Base-by-base conservation (phyloP, 1,140 invertebrate genomes). In the Cydia amplana region DNA sequence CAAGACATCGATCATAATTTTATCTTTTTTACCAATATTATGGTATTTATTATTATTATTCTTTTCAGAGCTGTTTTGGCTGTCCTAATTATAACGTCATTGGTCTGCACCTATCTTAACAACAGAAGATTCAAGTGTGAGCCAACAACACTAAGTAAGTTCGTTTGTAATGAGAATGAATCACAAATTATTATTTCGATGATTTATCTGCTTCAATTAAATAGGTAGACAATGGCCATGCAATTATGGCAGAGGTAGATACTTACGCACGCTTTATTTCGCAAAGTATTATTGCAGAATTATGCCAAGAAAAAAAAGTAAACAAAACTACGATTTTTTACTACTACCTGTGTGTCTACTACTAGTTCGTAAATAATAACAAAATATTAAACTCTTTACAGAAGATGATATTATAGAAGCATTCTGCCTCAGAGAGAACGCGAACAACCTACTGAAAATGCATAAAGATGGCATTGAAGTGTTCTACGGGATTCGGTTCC, bases 401-500 rank as follows among this genome's bases (percentile, higher is more conserved):
- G 88, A 74, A 60, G 60, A 77, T n/a, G 63, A 72, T 6, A 70
- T 90, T 14, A 84, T 87, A 36, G 80, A 82, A 75, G 79, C 88
- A 16, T 88, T 90, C 72, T 91, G 86, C 74, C 64, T 93, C 12
- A 82, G 80, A 86, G 75, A 81, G 80, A 85, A 90, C 84, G 74
- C 85, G 80, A 77, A 74, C 75, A 84, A 84, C 89, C 81, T 91
- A 7, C 78, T 89, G 4, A 83, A 80, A 72, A 75, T 81, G 20
- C 85, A 83, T 7, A 84, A 94, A 76, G 80, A 84, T 14, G 91
- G 92, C 0, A 74, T 93, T 4, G 86, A 90, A 64, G 85, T 93
- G 2, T 76, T 94, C 0, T 94, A 94, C 79, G 94, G 94, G 0
- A 86, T 94, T 12, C 85, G 93, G 36, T 94, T 93, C 20, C 77